These are phyloP conservation scores for Drosophila meridiana DNA, from an alignment of 2,888 invertebrate genomes.

Conservation along the genomic window DNA sequence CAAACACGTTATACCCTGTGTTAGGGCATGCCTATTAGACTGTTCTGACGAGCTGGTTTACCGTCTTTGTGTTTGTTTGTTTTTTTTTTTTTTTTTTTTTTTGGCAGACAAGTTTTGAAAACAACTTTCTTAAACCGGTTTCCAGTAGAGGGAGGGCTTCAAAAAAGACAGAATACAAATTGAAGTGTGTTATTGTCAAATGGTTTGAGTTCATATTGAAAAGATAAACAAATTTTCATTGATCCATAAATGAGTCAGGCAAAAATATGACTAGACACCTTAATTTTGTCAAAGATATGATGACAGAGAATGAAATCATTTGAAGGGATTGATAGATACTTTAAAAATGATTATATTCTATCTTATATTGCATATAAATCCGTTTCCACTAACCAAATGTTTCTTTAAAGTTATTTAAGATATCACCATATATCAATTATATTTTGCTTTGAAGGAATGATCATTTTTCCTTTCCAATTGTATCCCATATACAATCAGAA, in stretches of 20 bases:
- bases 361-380: neutral
- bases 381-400: too few species aligned
- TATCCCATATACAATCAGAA: neutral
- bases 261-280: neutral
- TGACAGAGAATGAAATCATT: neutral
- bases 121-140: conserved; percentile 73
- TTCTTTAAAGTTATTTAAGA: too few species aligned
- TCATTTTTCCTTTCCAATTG: neutral
- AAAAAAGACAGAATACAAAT: neutral
- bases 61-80: conserved; percentile 9
- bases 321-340: neutral
- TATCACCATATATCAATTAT: too few species aligned
- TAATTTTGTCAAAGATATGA: neutral
- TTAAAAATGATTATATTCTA: neutral
- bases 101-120: conserved; percentile 39
- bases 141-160: neutral
- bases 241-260: conserved; percentile 42
- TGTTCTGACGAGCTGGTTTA: conserved; percentile 26
- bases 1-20: neutral
- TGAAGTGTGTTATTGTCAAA: conserved; percentile 9
- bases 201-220: conserved; percentile 12
- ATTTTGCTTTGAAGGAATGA: neutral
- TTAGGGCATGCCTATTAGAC: neutral
- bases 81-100: conserved; percentile 42
- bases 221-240: conserved; percentile 17